These are phyloP conservation scores for Biston stratarius DNA, from an alignment of 2,888 invertebrate genomes.

Conservation along the genomic window DNA sequence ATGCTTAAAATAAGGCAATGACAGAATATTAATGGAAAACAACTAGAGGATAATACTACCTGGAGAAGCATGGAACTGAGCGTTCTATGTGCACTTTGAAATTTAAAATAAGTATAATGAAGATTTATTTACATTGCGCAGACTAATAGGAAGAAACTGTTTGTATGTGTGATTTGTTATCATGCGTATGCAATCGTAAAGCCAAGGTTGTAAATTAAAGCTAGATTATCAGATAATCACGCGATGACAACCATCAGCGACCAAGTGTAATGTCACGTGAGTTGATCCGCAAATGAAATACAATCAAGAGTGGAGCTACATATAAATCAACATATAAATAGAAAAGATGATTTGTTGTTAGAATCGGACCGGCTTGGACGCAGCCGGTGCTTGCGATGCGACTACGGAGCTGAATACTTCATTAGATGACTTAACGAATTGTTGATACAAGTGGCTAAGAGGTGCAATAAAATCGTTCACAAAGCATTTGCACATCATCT, in stretches of 20 bases:
- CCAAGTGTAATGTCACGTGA: conserved; percentile 10
- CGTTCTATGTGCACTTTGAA: neutral
- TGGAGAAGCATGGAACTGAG: conserved; percentile 5
- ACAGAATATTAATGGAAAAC: conserved; percentile 59
- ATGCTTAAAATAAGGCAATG: conserved; percentile 56
- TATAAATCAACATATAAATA: conserved; percentile 66
- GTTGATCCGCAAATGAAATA: conserved; percentile 2
- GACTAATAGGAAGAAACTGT: neutral
- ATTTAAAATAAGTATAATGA: neutral
- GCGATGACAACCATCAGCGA: conserved; percentile 12
- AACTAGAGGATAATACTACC: conserved; percentile 52
- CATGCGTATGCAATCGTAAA: conserved; percentile 9
- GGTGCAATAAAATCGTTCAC: conserved; percentile 63
- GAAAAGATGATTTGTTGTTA: conserved; percentile 68
- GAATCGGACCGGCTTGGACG: conserved; percentile 60
- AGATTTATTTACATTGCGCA: conserved; percentile 3
- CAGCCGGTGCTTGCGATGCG: conserved; percentile 27
- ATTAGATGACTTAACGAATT: conserved; percentile 79
- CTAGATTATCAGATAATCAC: conserved; percentile 5
- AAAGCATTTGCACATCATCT: conserved; percentile 65
- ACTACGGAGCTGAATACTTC: conserved; percentile 71
- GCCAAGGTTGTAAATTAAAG: conserved; percentile 1
- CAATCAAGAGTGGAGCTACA: conserved; percentile 46
- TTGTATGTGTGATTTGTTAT: neutral
- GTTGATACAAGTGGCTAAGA: conserved; percentile 63